A percentile compares a stretch with the other conserved stretches of the same genome.
phyloP scores from a whole-genome alignment of 2,888 invertebrate species.

The Crematogaster levior region DNA sequence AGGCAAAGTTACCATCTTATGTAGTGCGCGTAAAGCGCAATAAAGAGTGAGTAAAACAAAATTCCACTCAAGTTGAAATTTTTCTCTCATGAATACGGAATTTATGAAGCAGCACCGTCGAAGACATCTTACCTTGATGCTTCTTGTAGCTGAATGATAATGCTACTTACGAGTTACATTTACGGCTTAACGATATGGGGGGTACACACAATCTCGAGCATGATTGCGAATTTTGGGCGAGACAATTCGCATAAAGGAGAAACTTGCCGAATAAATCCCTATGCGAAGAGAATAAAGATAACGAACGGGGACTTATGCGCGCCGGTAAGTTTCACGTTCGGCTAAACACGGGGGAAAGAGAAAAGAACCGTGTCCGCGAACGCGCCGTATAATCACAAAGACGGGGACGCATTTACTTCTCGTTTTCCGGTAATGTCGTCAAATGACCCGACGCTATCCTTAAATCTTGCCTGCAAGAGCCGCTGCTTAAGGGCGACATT shows the following conservation, averaged over 20 bases:
- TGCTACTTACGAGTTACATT: constrained; percentile 35
- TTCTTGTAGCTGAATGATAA: constrained; percentile 19
- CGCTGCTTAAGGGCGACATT: constrained; percentile 72
- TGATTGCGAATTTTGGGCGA: constrained; percentile 25
- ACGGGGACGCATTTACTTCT: constrained; percentile 66
- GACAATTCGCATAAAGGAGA: background rate
- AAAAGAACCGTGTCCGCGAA: constrained; percentile 3
- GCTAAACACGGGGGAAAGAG: background rate
- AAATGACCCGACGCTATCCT: constrained; percentile 67
- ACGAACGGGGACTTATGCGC: constrained; percentile 16
- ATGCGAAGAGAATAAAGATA: constrained; percentile 28
- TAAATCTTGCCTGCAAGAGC: constrained; percentile 67
- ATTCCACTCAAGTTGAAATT: constrained; percentile 43
- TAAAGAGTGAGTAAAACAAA: constrained; percentile 34
- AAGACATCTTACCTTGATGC: constrained; percentile 18
- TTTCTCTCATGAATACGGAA: constrained; percentile 41
- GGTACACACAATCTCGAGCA: background rate
- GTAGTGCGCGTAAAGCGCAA: constrained; percentile 41
- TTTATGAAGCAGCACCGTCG: constrained; percentile 33
- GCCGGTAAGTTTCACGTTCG: constrained; percentile 25
- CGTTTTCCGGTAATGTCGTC: constrained; percentile 68
- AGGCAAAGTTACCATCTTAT: constrained; percentile 35
- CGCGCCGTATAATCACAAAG: constrained; percentile 62
- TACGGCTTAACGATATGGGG: constrained; percentile 11
- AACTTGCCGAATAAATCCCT: constrained; percentile 18